Evolutionary conservation across 2,888 invertebrate species (phyloP), one percentile per base, ranked within the genome.

Genomic region (Cancer borealis): DNA sequence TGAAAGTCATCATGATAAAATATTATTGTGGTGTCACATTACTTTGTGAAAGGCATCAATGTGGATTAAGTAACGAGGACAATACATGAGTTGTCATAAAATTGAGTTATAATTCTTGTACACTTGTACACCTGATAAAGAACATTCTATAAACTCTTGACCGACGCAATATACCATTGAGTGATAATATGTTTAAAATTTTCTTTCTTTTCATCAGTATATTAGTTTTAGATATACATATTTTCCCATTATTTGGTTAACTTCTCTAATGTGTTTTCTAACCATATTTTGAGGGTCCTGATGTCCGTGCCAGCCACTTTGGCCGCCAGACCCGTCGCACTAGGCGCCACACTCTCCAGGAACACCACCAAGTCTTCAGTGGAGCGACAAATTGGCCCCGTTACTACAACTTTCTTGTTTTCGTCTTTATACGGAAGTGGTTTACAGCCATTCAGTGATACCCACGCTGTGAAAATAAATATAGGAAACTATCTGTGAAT

Each of bases 211-310:
- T 39, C 39, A 39, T 39, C 39, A 39, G 39, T 39, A 39, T 39
- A 39, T 39, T 39, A 39, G 39, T 39, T 39, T 39, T 39, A 39
- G 39, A 2, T 39, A 39, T 39, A 39, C 39, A 39, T 39, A 39
- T 39, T 39, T 39, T 2, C 39, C 39, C 6, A n/a, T 79, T 3
- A 79, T 30, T 79, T 79, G 6, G 1, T 30, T 79, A 12, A 10
- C 6, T 30, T 79, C 1, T 30, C 30, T 30, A 26, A 30, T 79
- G 8, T 79, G 21, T 66, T 54, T 73, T 21, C 60, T 91, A 47
- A 91, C 91, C 91, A 91, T n/a, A 91, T 66, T 45, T 91, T 91
- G 73, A 60, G 60, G 39, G 14, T 14, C 3, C 60, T 14, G 21
- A 91, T 47, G 60, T 60, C 8, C 17, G 91, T 91, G 2, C 14